These are phyloP conservation scores for Diplazon laetatorius DNA, from an alignment of 2,888 invertebrate genomes.

Conservation along the genomic window DNA sequence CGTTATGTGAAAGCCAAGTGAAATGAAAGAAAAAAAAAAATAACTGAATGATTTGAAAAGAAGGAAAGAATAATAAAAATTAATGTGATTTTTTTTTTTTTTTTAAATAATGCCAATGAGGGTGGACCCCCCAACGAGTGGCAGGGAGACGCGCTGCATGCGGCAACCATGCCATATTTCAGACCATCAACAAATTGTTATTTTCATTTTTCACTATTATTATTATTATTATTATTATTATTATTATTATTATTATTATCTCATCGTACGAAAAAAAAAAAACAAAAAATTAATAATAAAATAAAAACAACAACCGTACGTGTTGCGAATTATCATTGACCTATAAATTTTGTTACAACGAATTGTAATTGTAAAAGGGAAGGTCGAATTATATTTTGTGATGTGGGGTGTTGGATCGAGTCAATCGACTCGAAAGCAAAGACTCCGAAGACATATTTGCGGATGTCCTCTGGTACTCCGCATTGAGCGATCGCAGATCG, in stretches of 20 bases:
- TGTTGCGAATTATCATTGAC: not conserved
- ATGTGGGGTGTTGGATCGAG: too few relatives aligned
- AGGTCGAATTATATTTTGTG: too few relatives aligned
- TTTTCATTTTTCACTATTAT: slow-evolving; percentile 65
- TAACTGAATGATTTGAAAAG: slow-evolving; percentile 66
- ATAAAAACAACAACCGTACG: slow-evolving; percentile 47
- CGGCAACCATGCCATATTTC: slow-evolving; percentile 65
- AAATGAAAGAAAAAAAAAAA: slow-evolving; percentile 44
- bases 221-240: slow-evolving; percentile 59
- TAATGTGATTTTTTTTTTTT: too few relatives aligned
- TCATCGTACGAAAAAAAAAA: too few relatives aligned
- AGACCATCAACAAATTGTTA: slow-evolving; percentile 66
- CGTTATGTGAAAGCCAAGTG: slow-evolving; percentile 58
- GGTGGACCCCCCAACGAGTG: slow-evolving; percentile 69
- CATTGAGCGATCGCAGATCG: too few relatives aligned
- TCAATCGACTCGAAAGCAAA: too few relatives aligned
- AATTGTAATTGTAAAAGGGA: too few relatives aligned
- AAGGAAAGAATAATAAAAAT: too few relatives aligned
- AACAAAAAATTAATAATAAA: slow-evolving; percentile 51
- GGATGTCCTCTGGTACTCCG: too few relatives aligned
- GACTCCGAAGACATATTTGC: too few relatives aligned
- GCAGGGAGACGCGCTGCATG: slow-evolving; percentile 65
- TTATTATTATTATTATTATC: slow-evolving; percentile 64
- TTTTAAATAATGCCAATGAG: slow-evolving; percentile 68
- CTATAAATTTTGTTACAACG: not conserved